These are phyloP conservation scores for Orthonyx spaldingii DNA, from an alignment of 2,113 vertebrate genomes.

Conservation along the genomic window DNA sequence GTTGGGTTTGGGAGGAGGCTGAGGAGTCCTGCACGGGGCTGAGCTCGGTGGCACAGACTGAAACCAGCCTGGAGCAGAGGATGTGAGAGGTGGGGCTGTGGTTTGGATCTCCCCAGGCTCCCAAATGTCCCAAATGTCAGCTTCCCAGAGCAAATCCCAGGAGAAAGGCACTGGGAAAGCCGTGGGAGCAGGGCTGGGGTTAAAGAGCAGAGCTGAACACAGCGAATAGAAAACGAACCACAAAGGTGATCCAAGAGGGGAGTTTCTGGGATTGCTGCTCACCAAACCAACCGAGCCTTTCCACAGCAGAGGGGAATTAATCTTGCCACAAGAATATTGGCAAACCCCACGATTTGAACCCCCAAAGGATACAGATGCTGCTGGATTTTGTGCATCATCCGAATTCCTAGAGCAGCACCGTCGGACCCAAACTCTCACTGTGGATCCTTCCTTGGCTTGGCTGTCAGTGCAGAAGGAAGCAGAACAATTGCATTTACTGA, in stretches of 20 bases:
- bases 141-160: neutral
- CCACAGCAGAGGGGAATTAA: no score
- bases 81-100: conserved; percentile 8
- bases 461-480: accelerated
- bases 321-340: neutral
- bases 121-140: neutral
- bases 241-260: accelerated
- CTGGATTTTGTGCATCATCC: accelerated
- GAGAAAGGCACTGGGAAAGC: neutral
- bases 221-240: accelerated
- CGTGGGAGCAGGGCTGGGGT: accelerated
- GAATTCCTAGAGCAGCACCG: accelerated
- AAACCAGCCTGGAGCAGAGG: conserved; percentile 33
- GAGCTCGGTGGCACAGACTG: neutral
- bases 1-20: neutral
- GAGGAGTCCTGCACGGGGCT: neutral
- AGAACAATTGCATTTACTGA: neutral
- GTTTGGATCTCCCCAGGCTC: neutral
- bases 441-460: accelerated
- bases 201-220: neutral
- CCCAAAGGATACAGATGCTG: accelerated
- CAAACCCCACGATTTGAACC: accelerated
- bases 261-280: neutral
- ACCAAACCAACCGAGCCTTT: neutral
- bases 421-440: accelerated